Conservation (phyloP, 2,888 invertebrate species). For the Ophonus ardosiacus region DNA sequence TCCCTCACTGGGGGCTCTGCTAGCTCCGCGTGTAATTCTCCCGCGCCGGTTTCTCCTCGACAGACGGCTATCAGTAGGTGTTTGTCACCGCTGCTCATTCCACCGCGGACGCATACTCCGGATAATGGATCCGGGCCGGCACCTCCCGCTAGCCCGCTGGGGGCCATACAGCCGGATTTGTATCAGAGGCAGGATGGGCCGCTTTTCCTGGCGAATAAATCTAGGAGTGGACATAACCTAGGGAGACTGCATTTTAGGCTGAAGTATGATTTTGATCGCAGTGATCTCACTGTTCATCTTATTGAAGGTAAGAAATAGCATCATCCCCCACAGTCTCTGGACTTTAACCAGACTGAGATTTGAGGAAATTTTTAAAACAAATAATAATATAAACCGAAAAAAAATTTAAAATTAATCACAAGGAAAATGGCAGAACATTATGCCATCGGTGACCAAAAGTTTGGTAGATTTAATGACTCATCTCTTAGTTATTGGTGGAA, state of each 20-base stretch:
- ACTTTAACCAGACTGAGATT: too few species aligned
- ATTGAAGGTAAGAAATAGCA: conserved; percentile 80
- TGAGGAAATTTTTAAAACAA: too few species aligned
- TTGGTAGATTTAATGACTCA: too few species aligned
- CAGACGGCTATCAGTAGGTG: conserved; percentile 77
- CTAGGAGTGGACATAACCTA: conserved; percentile 82
- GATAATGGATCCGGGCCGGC: conserved; percentile 71
- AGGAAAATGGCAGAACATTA: too few species aligned
- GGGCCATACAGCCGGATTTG: conserved; percentile 91
- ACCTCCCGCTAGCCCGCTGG: conserved; percentile 81
- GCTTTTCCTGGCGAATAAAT: conserved; percentile 82
- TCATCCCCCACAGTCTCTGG: too few species aligned
- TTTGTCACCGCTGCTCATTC: conserved; percentile 87
- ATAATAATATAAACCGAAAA: too few species aligned
- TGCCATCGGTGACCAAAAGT: too few species aligned
- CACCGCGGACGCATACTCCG: conserved; percentile 78
- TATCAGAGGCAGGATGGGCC: conserved; percentile 90
- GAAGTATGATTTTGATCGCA: conserved; percentile 93
- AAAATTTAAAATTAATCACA: too few species aligned
- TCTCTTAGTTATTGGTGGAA: too few species aligned
- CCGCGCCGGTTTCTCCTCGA: conserved; percentile 71
- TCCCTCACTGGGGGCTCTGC: conserved; percentile 77
- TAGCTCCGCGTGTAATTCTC: conserved; percentile 74
- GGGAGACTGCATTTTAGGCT: conserved; percentile 91
- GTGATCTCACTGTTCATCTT: conserved; percentile 93